A percentile compares a stretch with the other conserved stretches of the same genome.
These are phyloP conservation scores for Apolygus lucorum DNA, from an alignment of 1,140 invertebrate species.

Conservation along the genomic window DNA sequence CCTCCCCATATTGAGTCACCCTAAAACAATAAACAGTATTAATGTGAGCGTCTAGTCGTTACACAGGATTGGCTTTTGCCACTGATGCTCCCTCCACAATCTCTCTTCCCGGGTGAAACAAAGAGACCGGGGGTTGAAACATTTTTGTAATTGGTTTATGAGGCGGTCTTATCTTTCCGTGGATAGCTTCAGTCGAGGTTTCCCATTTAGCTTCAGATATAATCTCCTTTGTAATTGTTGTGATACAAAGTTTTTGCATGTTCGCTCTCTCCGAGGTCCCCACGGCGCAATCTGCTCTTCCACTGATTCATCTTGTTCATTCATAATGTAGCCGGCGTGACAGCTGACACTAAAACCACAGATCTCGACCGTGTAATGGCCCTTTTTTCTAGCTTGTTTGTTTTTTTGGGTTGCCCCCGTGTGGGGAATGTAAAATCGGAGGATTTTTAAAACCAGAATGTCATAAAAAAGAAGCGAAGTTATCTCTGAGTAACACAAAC, in stretches of 20 bases:
- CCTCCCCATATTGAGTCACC: constrained; percentile 12
- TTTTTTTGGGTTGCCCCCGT: not conserved
- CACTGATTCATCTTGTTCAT: constrained; percentile 20
- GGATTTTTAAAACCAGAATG: constrained; percentile 5
- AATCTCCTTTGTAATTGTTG: constrained; percentile 23
- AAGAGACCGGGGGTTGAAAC: not conserved
- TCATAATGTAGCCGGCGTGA: constrained; percentile 13
- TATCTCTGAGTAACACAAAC: constrained; percentile 6
- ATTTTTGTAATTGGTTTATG: constrained; percentile 24
- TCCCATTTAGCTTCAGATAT: constrained; percentile 21
- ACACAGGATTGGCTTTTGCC: constrained; percentile 8
- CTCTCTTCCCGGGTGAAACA: not conserved
- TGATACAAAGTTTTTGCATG: constrained; percentile 21
- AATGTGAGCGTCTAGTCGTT: constrained; percentile 9
- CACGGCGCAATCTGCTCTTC: constrained; percentile 20
- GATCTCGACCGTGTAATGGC: constrained; percentile 17
- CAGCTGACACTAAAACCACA: constrained; percentile 21
- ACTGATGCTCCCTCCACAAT: not conserved
- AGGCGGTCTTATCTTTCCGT: constrained; percentile 15
- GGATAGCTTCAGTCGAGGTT: not conserved
- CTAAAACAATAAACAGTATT: constrained; percentile 21
- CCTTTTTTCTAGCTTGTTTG: constrained; percentile 13
- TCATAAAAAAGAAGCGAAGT: not conserved
- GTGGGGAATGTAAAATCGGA: constrained; percentile 9
- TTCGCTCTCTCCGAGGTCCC: constrained; percentile 1